Conservation (phyloP, 2,888 invertebrate genomes). For the Lasioglossum pauxillum region DNA sequence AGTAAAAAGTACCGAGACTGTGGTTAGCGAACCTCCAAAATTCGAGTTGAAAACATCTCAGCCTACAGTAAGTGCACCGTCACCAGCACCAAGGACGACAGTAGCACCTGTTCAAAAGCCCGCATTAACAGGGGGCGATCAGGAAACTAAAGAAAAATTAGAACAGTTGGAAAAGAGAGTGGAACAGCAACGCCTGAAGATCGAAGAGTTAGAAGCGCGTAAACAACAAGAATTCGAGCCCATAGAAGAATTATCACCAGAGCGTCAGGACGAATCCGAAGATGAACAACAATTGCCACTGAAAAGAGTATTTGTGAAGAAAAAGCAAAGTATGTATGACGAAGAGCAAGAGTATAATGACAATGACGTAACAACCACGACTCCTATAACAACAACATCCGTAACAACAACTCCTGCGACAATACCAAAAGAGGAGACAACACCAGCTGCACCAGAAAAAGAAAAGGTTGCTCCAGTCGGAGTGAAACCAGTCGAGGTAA, state of each 20-base stretch:
- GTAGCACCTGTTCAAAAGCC: conserved; percentile 63
- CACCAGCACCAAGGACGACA: conserved; percentile 46
- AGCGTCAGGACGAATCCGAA: conserved; percentile 82
- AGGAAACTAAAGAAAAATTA: conserved; percentile 82
- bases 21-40: conserved; percentile 71
- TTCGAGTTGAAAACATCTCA: conserved; percentile 80
- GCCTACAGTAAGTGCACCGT: conserved; percentile 42
- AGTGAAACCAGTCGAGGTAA: conserved; percentile 19
- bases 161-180: conserved; percentile 81
- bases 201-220: conserved; percentile 80
- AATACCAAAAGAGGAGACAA: conserved; percentile 33
- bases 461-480: conserved; percentile 37
- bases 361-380: conserved; percentile 46
- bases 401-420: neutral
- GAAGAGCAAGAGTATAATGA: conserved; percentile 82
- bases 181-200: conserved; percentile 81
- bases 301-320: conserved; percentile 87
- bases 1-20: conserved; percentile 38
- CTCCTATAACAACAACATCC: neutral
- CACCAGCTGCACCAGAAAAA: conserved; percentile 24
- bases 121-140: conserved; percentile 75
- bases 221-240: conserved; percentile 81
- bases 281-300: conserved; percentile 85
- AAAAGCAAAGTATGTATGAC: conserved; percentile 85
- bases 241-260: conserved; percentile 81